Percentiles rank a stretch among this genome's conserved stretches.
Conservation (phyloP, 1,140 invertebrate species). For the Lepidurus packardi region DNA sequence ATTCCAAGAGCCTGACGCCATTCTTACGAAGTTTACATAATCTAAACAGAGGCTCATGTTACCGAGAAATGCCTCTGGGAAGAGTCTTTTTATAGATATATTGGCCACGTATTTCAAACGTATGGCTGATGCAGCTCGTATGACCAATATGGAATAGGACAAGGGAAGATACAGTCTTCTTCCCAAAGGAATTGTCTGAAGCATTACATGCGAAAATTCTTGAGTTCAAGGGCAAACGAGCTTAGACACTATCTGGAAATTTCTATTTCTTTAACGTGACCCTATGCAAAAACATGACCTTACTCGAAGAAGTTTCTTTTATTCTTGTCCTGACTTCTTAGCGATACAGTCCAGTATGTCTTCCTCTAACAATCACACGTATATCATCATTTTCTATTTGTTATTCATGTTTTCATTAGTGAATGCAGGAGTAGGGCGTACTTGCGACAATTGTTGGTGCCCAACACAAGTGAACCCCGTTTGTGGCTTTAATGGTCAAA, state of each 20-base stretch:
- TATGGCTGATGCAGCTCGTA: too few relatives aligned
- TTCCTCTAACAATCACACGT: background rate
- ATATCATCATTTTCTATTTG: background rate
- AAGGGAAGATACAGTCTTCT: too few relatives aligned
- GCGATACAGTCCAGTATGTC: background rate
- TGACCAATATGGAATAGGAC: too few relatives aligned
- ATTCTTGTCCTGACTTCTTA: background rate
- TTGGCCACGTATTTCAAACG: too few relatives aligned
- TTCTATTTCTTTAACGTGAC: background rate
- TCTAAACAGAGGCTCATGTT: too few relatives aligned
- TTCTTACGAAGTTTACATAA: too few relatives aligned
- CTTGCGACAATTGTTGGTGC: slow-evolving; percentile 9
- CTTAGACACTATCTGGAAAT: background rate
- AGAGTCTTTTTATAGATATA: too few relatives aligned
- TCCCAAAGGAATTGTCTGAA: too few relatives aligned
- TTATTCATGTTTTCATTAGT: background rate
- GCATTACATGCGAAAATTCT: too few relatives aligned
- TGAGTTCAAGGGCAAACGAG: too few relatives aligned
- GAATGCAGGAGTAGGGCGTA: background rate
- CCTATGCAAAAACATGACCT: background rate
- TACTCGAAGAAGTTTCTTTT: background rate
- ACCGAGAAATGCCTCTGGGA: too few relatives aligned
- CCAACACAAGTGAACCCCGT: background rate
- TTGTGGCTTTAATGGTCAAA: background rate
- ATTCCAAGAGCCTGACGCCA: too few relatives aligned